phyloP scores from a whole-genome alignment of 2,113 vertebrate species.

The Alligator mississippiensis region DNA sequence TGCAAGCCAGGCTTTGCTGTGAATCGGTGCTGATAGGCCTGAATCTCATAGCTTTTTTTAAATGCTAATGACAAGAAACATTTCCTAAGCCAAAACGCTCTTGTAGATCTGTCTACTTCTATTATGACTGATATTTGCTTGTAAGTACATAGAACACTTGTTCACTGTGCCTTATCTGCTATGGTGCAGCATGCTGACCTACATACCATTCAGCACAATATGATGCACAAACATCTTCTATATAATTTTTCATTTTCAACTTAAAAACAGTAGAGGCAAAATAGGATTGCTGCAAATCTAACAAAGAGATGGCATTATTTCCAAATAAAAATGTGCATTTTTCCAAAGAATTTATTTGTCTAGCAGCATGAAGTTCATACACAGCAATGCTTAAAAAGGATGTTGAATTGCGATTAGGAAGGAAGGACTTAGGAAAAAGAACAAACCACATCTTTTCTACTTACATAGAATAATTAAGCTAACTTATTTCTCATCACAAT shows the following conservation, averaged over 20 bases:
- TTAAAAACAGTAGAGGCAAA: slow-evolving; percentile 98
- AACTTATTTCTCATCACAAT: slow-evolving; percentile 84
- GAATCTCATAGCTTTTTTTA: slow-evolving; percentile 99
- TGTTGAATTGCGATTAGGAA: slow-evolving; percentile 88
- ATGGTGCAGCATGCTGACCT: slow-evolving; percentile 99
- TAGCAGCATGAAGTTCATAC: slow-evolving; percentile 93
- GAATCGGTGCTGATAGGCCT: slow-evolving; percentile 98
- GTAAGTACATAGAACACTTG: slow-evolving; percentile 99
- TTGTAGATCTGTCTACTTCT: slow-evolving; percentile 99
- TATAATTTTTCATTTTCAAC: slow-evolving; percentile 96
- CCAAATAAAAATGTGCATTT: slow-evolving; percentile 93
- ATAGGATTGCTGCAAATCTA: slow-evolving; percentile 98
- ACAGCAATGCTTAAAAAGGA: slow-evolving; percentile 88
- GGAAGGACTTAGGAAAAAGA: slow-evolving; percentile 77
- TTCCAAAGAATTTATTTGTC: slow-evolving; percentile 93
- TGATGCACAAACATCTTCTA: slow-evolving; percentile 97
- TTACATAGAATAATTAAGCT: slow-evolving; percentile 79
- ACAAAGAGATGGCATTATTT: slow-evolving; percentile 98
- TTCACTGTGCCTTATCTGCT: slow-evolving; percentile 98
- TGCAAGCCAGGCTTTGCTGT: slow-evolving; percentile 97
- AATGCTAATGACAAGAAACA: slow-evolving; percentile 99
- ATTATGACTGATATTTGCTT: slow-evolving; percentile 99
- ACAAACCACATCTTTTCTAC: slow-evolving; percentile 80
- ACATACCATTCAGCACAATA: slow-evolving; percentile 99
- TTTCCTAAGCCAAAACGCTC: slow-evolving; percentile 97